Evolutionary conservation across 2,113 vertebrate species (phyloP), one percentile per base, ranked within the genome.

Genomic region (Lophotis ruficrista): DNA sequence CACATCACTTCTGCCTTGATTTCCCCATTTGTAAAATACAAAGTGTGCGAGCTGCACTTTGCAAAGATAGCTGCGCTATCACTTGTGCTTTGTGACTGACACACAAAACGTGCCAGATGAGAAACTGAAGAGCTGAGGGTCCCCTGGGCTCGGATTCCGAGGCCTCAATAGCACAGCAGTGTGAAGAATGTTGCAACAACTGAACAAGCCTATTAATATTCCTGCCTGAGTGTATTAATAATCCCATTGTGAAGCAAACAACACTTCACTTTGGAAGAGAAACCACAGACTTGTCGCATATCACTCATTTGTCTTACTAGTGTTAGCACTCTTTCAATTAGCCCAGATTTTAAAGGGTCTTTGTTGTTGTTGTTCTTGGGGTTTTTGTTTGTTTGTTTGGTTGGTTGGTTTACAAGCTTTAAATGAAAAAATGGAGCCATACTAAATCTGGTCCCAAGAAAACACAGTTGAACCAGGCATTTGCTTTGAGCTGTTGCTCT

Each of bases 211-310:
- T 94, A 97, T 95, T 90, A 90, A 91, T 95, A 90, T 93, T 96
- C 90, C 77, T 60, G 87, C 95, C 77, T 81, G 91, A 75, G 81
- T 27, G n/a, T 92, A 96, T 97, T 97, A 96, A 97, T 97, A 96
- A 96, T 85, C 86, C 93, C 88, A 93, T 94, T 97, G 97, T 92
- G 95, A 95, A 89, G 95, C 94, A 91, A 92, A 96, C 93, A 96
- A 96, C 93, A 95, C 86, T 95, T 94, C 92, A 82, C 89, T 97
- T 90, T 70, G 78, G 89, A 96, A 90, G 65, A 96, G 86, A 93
- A 97, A 94, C 94, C 90, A 41, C 95, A 96, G 93, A 90, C 93
- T 94, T 90, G 91, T 94, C 9, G 47, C 4, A 0, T 95, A 94
- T 97, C 90, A 90, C 92, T 95, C 82, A 72, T 91, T 92, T 92